These are phyloP conservation scores for Panurus biarmicus DNA, from an alignment of 2,113 vertebrate species.

Conservation along the genomic window DNA sequence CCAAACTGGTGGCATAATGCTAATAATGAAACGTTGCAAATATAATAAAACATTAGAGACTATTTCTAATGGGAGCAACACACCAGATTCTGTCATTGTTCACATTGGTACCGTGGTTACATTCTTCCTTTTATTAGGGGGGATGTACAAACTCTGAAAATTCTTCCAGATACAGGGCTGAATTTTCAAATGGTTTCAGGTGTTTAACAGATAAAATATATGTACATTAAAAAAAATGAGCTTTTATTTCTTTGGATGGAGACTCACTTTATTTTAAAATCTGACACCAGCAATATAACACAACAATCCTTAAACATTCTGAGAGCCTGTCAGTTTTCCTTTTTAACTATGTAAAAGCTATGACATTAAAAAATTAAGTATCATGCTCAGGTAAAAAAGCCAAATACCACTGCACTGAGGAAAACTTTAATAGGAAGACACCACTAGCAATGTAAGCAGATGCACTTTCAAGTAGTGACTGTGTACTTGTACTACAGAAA, in stretches of 20 bases:
- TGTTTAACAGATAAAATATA: not conserved
- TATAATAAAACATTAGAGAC: not conserved
- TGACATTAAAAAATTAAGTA: not conserved
- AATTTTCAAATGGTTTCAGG: not conserved
- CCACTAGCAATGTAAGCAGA: not conserved
- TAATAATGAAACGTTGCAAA: not conserved
- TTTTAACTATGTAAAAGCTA: not conserved
- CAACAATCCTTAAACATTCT: not conserved
- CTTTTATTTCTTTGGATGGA: not conserved
- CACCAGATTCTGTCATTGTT: not conserved
- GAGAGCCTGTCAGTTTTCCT: not conserved
- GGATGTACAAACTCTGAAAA: not conserved
- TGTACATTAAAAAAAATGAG: fast-evolving
- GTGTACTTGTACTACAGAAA: not conserved
- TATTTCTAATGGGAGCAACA: not conserved
- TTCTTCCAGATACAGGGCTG: not conserved
- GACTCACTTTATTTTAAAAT: not conserved
- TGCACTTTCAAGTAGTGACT: not conserved
- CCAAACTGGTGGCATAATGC: not conserved
- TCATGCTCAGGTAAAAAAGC: not conserved
- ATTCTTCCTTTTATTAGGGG: not conserved
- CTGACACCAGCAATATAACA: not conserved
- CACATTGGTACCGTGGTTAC: not conserved
- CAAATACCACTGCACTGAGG: not conserved
- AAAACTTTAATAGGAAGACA: not conserved